Evolutionary conservation across 2,113 vertebrate genomes (phyloP), one percentile per base, ranked within the genome.

Genomic region (Cranoglanis bouderius): DNA sequence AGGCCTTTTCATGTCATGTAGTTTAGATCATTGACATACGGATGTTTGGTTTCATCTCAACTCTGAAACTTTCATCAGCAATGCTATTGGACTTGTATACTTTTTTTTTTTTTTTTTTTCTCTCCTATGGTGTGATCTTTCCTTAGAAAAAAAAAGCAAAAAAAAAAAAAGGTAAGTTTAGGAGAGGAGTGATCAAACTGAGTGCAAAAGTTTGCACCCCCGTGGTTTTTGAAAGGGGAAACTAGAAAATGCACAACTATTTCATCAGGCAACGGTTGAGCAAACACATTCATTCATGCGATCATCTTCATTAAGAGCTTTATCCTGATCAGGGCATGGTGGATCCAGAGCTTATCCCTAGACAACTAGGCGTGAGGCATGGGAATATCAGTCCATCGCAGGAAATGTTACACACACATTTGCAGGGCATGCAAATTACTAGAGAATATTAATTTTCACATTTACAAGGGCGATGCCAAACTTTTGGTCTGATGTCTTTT

Each of bases 1-100:
- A 26, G 84, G 49, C 40, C 83, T 85, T 86, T 24, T 18, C 74
- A 61, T 78, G 18, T 80, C 40, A 24, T 80, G n/a, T 14, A n/a
- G 8, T 12, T 86, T 40, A n/a, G n/a, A 85, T 72, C 18, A 53
- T 16, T 51, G 46, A 72, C 53, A 32, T 51, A 32, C 4, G 1
- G 40, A 67, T 65, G 26, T 65, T 49, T 43, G 57, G 65, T 18
- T 65, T 46, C 3, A 65, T n/a, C 19, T 49, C n/a, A 72, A 24
- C 13, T 55, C 53, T 75, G 72, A 40, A 77, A 86, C 85, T 46
- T 55, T 84, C 10, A n/a, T 65, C 70, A 65, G 26, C 14, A 46
- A 32, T 51, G 63, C 18, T 59, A 75, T 32, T 86, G 49, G 43
- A 38, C 32, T 72, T 16, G 18, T 38, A 8, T 72, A 72, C 18